Evolutionary conservation across 2,797 vertebrate genomes (phyloP), one percentile per base, ranked within the genome.

Genomic region (Danionella dracula): DNA sequence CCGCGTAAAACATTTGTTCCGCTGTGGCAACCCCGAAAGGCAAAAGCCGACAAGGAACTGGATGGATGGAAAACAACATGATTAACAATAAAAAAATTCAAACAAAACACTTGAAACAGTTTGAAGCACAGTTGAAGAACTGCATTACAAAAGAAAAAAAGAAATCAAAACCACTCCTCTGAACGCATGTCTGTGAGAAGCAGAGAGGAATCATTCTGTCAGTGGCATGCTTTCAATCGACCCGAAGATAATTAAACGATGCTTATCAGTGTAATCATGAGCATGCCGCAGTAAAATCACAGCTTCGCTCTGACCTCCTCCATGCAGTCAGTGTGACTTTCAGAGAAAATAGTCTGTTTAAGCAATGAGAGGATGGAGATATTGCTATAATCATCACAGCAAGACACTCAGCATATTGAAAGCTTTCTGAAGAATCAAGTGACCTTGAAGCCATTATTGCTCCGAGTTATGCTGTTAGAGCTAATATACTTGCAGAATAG

Each of bases 161-260:
- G n/a, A n/a, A n/a, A n/a, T n/a, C n/a, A n/a, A n/a, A n/a, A n/a
- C n/a, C n/a, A n/a, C n/a, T n/a, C n/a, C n/a, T n/a, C n/a, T 27
- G 23, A 27, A 6, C 6, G 23, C 23, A 6, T 27, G 23, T 27
- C 23, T 27, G 23, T 27, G 23, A 27, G 41, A 8, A 15, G 20
- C 58, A 27, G 10, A 62, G 15, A 50, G 13, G 35, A 62, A 31
- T 51, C 16, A 40, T 62, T 60, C 40, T 38, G 23, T 38, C 21
- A 9, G 16, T 19, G 29, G 41, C 59, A 27, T 21, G 38, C 38
- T 53, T 54, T 44, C 23, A 32, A 66, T 66, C 48, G 62, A 71
- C 55, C 37, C 41, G 53, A 11, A 27, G 69, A 66, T 66, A 71
- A 71, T 60, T 54, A 66, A 44, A 2, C 2, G 55, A 60, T 66